Evolutionary conservation across 2,113 vertebrate species (phyloP), one percentile per base, ranked within the genome.

Genomic region (Mystacornis crossleyi): DNA sequence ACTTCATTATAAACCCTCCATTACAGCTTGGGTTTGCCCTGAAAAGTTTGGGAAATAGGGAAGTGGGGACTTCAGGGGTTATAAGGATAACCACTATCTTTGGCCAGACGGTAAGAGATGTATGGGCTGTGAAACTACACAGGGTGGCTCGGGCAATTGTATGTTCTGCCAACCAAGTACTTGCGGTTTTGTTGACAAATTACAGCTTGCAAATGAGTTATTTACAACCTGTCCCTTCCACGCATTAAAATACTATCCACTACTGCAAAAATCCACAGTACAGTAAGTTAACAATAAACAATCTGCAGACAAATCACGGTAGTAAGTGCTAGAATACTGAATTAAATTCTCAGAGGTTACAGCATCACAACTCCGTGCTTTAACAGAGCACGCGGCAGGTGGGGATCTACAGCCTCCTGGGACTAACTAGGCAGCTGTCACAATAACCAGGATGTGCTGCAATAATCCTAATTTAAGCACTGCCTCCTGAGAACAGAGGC

Each of bases 81-180:
- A 0, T 10, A 65, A 69, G 18, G 42, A 18, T 6, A 31, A 78
- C 2, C 5, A 1, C 21, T 13, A 0, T 4, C 45, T 77, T 64
- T 26, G 26, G 14, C 16, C 20, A 73, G 24, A n/a, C 7, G 29
- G 6, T 50, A n/a, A n/a, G 19, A 80, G 12, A 66, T 25, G 7
- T 45, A 16, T 0, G 5, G 26, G 18, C 10, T 55, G 14, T 33
- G 38, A 65, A 74, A 60, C 25, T 4, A 43, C 31, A 47, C 29
- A 29, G 25, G 38, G 28, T 16, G 23, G 31, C n/a, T 12, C 36
- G 0, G 17, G 57, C 21, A 71, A 40, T 7, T 38, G 0, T 2
- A 18, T 11, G 6, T 61, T 47, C 31, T 61, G 51, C 54, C 20
- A 83, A 43, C 4, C 53, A 79, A 78, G 17, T 7, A 23, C 23